phyloP scores from a whole-genome alignment of 2,797 vertebrate species.

The Pagetopsis macropterus region DNA sequence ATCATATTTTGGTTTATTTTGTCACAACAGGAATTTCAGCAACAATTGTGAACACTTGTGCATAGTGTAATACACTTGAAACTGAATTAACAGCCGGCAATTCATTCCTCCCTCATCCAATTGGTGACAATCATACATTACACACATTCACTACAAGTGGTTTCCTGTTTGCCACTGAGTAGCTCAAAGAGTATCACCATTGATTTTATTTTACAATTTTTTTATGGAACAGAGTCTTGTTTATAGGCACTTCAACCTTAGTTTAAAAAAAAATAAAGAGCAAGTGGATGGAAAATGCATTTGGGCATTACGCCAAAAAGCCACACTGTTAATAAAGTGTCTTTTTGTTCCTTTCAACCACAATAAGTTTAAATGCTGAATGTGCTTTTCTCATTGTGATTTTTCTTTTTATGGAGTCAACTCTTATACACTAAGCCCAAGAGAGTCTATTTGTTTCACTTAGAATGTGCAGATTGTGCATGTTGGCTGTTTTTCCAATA shows the following conservation, averaged over 20 bases:
- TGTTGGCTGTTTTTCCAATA: neutral
- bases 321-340: constrained; percentile 31
- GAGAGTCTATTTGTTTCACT: constrained; percentile 14
- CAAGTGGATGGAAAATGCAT: constrained; percentile 29
- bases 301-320: constrained; percentile 22
- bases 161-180: constrained; percentile 34
- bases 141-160: constrained; percentile 24
- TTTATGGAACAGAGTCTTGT: constrained; percentile 48
- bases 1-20: too few species aligned
- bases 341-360: constrained; percentile 30
- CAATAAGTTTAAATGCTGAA: constrained; percentile 28
- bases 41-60: too few species aligned
- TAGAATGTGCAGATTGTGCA: constrained; percentile 17
- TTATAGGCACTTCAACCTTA: constrained; percentile 53
- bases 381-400: constrained; percentile 19
- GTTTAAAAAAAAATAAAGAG: constrained; percentile 57
- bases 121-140: constrained; percentile 28
- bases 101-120: constrained; percentile 9
- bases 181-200: constrained; percentile 50
- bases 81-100: constrained; percentile 32
- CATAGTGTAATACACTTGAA: neutral
- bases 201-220: constrained; percentile 51
- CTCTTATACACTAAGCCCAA: neutral
- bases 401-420: neutral
- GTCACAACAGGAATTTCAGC: constrained; percentile 4